Percentiles rank a stretch among this genome's conserved stretches.
Evolutionary conservation across 2,797 vertebrate genomes (phyloP).

Genomic region (Myotis planiceps): DNA sequence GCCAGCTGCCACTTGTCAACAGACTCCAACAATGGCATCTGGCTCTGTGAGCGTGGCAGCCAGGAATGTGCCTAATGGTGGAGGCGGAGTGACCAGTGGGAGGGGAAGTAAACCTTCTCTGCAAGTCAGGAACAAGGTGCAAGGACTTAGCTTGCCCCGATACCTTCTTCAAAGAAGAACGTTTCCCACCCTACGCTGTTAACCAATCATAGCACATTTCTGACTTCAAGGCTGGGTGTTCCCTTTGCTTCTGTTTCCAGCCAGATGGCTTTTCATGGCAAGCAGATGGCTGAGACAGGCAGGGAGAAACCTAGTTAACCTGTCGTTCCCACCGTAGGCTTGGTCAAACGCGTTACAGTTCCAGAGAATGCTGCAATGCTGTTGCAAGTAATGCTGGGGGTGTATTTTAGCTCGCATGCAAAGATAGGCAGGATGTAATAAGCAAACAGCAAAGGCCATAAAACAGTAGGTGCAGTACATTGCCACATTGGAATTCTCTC

Average conservation of each 20-base stretch:
- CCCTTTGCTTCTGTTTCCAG: neutral
- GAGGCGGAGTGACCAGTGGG: neutral
- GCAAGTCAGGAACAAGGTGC: neutral
- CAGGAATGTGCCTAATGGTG: neutral
- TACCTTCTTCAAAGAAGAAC: neutral
- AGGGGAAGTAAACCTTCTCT: neutral
- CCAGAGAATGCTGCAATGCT: neutral
- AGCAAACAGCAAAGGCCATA: neutral
- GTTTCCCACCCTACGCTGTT: neutral
- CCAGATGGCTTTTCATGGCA: neutral
- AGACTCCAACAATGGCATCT: neutral
- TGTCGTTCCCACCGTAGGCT: neutral
- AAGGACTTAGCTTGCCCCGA: neutral
- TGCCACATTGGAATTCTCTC: neutral
- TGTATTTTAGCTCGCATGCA: neutral
- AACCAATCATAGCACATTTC: neutral
- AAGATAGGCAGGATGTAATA: neutral
- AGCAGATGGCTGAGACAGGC: neutral
- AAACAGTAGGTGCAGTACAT: no score
- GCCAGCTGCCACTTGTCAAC: slow-evolving; percentile 7
- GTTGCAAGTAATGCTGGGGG: neutral
- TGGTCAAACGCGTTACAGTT: neutral
- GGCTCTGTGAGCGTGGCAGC: neutral
- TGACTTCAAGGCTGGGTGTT: neutral
- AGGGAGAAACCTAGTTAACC: neutral